phyloP scores from a whole-genome alignment of 2,888 invertebrate species.

The Neoitamus cyanurus region DNA sequence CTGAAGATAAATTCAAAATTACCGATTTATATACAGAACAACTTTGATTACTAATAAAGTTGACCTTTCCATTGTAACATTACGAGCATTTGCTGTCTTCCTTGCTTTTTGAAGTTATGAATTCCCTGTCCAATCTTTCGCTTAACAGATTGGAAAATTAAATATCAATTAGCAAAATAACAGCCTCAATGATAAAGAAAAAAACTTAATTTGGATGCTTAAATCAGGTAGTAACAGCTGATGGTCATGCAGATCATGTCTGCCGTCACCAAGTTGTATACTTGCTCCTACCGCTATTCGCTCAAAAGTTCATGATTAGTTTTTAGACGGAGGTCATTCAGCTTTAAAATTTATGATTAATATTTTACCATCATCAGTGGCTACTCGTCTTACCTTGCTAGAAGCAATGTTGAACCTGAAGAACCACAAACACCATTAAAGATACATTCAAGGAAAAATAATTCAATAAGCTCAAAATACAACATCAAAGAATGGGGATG shows the following conservation, averaged over 20 bases:
- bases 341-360: conserved; percentile 27
- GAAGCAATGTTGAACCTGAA: neutral
- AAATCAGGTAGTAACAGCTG: conserved; percentile 43
- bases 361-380: neutral
- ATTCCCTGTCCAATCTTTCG: neutral
- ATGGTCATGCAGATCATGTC: conserved; percentile 36
- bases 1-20: conserved; percentile 46
- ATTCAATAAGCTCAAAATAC: neutral
- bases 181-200: neutral
- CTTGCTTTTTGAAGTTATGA: conserved; percentile 27
- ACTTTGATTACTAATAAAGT: conserved; percentile 49
- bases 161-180: conserved; percentile 8
- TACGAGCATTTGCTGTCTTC: conserved; percentile 33
- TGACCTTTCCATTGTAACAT: conserved; percentile 50
- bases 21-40: conserved; percentile 49
- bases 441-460: neutral
- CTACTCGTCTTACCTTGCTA: neutral
- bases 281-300: conserved; percentile 12
- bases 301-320: conserved; percentile 30
- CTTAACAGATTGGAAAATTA: conserved; percentile 9
- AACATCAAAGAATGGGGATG: too few relatives aligned
- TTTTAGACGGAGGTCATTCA: conserved; percentile 16
- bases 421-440: neutral
- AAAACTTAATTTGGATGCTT: conserved; percentile 16
- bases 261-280: conserved; percentile 24